Percentiles rank a stretch among this genome's conserved stretches.
These are phyloP conservation scores for Drosophila sproati DNA, from an alignment of 1,140 invertebrate species.

Conservation along the genomic window DNA sequence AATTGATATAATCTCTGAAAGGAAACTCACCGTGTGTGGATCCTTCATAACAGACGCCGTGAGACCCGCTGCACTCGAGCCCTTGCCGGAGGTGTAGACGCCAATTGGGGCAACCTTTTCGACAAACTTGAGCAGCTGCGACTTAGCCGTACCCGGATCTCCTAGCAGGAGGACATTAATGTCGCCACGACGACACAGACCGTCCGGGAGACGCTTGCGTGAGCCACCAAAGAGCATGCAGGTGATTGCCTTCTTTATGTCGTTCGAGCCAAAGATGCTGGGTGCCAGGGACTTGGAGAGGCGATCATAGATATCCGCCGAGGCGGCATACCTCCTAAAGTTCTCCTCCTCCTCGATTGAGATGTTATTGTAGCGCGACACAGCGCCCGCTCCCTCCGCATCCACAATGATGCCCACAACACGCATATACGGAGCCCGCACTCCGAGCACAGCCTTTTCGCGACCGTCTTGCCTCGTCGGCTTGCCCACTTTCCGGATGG, in stretches of 20 bases:
- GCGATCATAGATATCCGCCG: conserved; percentile 95
- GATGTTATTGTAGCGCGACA: conserved; percentile 85
- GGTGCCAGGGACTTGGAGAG: conserved; percentile 97
- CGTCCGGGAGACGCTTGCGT: conserved; percentile 96
- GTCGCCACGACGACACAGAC: conserved; percentile 96
- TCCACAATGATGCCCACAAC: conserved; percentile 97
- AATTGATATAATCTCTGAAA: background rate
- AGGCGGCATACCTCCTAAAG: conserved; percentile 93
- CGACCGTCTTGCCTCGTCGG: conserved; percentile 87
- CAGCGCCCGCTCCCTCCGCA: conserved; percentile 90
- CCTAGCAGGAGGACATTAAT: conserved; percentile 98
- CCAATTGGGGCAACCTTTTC: conserved; percentile 98
- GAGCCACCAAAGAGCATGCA: conserved; percentile 98
- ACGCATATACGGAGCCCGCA: conserved; percentile 96
- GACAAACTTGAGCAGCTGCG: conserved; percentile 98
- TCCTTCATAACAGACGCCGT: conserved; percentile 99
- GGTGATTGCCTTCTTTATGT: conserved; percentile 99
- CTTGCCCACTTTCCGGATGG: conserved; percentile 95
- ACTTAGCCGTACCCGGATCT: conserved; percentile 99
- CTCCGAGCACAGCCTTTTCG: conserved; percentile 95
- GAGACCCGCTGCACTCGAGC: conserved; percentile 98
- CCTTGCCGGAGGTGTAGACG: conserved; percentile 99
- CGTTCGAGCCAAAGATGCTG: conserved; percentile 96
- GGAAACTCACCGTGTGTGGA: conserved; percentile 90
- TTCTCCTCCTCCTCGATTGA: conserved; percentile 96